Evolutionary conservation across 2,113 vertebrate species (phyloP), one percentile per base, ranked within the genome.

Genomic region (Myrmecophaga tridactyla): DNA sequence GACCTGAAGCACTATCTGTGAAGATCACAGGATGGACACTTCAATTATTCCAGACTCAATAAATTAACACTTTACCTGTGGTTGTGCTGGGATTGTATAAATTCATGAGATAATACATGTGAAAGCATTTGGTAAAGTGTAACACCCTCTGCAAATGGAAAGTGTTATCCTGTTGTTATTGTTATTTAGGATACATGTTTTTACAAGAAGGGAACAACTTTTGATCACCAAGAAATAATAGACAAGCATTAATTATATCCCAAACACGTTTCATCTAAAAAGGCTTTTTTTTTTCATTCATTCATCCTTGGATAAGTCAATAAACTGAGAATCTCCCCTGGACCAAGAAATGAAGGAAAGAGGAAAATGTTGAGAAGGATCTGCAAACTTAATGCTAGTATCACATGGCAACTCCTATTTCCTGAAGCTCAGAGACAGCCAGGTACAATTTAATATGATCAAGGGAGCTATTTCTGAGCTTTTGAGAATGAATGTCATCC

Each of bases 361-460:
- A 69, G 46, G 73, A 72, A 82, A 94, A 89, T 46, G 13, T 18
- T 73, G 23, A 36, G 23, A 29, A 70, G 34, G 36, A 67, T 86
- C 62, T 83, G 6, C 34, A 92, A 93, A 94, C 29, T 8, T 27
- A 63, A 78, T 29, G 77, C 13, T 88, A 80, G n/a, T 20, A 85
- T 92, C 94, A 65, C 41, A 51, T 62, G 76, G 29, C 63, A 88
- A 11, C 23, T 83, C n/a, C 70, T 51, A 93, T 76, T 95, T 94
- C 77, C 92, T 78, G 84, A 96, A 92, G 60, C 63, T 92, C 82
- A 43, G 46, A 39, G 46, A 51, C 23, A 78, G 25, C 63, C 88
- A 95, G 51, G 82, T 94, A 73, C 36, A 63, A 34, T 85, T 94
- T 86, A 82, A 85, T 90, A 86, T n/a, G 56, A 88, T 73, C 90